phyloP scores from a whole-genome alignment of 2,888 invertebrate species.

The Euclidia mi region DNA sequence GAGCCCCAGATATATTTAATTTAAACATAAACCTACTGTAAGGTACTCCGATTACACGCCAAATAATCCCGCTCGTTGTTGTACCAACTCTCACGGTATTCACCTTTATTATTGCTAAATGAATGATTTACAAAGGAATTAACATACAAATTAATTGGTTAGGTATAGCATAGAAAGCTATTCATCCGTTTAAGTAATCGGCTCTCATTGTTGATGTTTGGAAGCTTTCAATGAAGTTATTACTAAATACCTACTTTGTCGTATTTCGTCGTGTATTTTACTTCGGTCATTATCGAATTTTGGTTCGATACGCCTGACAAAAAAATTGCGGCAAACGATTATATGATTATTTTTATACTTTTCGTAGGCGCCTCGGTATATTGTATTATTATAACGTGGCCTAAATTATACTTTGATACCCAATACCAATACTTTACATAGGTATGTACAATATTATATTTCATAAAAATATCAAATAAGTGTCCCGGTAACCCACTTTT shows the following conservation, averaged over 20 bases:
- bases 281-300: constrained; percentile 3
- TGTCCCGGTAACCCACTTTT: too few species aligned
- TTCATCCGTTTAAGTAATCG: constrained; percentile 29
- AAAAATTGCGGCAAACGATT: constrained; percentile 35
- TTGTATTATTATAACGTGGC: too few species aligned
- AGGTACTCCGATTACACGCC: constrained; percentile 33
- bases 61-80: constrained; percentile 31
- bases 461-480: too few species aligned
- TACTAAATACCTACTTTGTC: constrained; percentile 20
- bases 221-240: constrained; percentile 13
- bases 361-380: constrained; percentile 36
- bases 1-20: constrained; percentile 60
- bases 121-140: constrained; percentile 4
- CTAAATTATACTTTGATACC: too few species aligned
- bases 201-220: constrained; percentile 14
- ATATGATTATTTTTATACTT: neutral
- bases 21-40: constrained; percentile 40
- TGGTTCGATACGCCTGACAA: constrained; percentile 25
- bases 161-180: constrained; percentile 10
- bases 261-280: constrained; percentile 4
- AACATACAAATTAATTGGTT: constrained; percentile 26
- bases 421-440: too few species aligned
- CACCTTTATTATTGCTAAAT: constrained; percentile 9
- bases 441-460: too few species aligned
- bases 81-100: constrained; percentile 11